Percentiles rank a stretch among this genome's conserved stretches.
These are phyloP conservation scores for Drosophila lowei DNA, from an alignment of 1,140 invertebrate species.

Conservation along the genomic window DNA sequence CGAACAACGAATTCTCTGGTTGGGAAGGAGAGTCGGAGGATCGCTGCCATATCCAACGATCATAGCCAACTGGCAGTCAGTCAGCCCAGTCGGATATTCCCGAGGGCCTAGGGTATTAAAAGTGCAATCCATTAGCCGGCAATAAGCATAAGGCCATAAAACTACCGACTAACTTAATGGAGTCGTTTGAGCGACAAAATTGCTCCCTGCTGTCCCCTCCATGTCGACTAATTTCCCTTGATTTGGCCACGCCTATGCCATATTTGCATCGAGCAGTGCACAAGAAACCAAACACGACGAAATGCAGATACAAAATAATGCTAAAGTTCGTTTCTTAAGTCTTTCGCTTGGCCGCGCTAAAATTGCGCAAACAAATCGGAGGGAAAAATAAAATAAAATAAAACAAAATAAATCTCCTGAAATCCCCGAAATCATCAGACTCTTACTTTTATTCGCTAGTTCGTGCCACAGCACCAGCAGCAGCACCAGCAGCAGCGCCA, in stretches of 20 bases:
- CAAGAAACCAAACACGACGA: slow-evolving; percentile 1
- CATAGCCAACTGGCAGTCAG: too few relatives aligned
- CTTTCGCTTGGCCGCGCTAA: slow-evolving; percentile 59
- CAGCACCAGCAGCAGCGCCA: slow-evolving; percentile 5
- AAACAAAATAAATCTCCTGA: slow-evolving; percentile 13
- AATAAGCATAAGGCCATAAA: slow-evolving; percentile 59
- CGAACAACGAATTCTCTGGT: not conserved
- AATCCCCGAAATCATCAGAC: slow-evolving; percentile 14
- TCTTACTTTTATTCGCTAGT: slow-evolving; percentile 18
- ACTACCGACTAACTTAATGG: slow-evolving; percentile 56
- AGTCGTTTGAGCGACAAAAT: slow-evolving; percentile 65
- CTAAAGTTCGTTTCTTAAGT: slow-evolving; percentile 74
- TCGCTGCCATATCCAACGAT: not conserved
- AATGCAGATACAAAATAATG: slow-evolving; percentile 27
- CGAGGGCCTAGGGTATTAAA: slow-evolving; percentile 7
- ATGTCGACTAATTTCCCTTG: slow-evolving; percentile 2
- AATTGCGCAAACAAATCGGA: slow-evolving; percentile 50
- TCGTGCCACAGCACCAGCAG: not conserved
- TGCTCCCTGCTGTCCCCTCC: slow-evolving; percentile 28
- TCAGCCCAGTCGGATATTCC: too few relatives aligned
- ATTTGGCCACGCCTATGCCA: slow-evolving; percentile 26
- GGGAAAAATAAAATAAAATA: slow-evolving; percentile 23
- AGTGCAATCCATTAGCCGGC: slow-evolving; percentile 60
- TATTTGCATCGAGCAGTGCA: slow-evolving; percentile 13
- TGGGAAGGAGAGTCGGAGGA: too few relatives aligned